Base-by-base conservation (phyloP, 1,140 invertebrate species). In the Tetranychus cinnabarinus region DNA sequence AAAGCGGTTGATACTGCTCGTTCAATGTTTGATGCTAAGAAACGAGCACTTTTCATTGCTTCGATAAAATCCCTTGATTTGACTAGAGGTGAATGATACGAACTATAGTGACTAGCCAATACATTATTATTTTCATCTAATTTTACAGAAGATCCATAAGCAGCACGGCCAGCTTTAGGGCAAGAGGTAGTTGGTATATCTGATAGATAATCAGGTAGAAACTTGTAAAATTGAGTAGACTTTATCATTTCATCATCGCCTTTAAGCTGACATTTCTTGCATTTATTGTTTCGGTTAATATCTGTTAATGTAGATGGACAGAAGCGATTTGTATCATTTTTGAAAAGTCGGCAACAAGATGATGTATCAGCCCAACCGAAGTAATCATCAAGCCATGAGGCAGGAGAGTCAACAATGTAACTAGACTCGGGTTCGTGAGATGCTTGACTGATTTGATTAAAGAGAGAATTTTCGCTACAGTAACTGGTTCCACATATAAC, bases 361-460 rank as follows among this genome's bases (percentile, higher is more conserved):
- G 39, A 42, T 42, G 39, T 42, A 67, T 50, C 23, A 59, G 77
- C 72, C 89, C 90, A 96, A 69, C 85, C 83, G 61, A 85, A 79
- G 67, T 87, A 95, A 72, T 92, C 88, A 68, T 95, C 91, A 33
- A 96, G 69, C 91, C 91, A 96, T 3, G 86, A 89, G 45, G 80
- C 80, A 0, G 87, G 79, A 56, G 80, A 77, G 55, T 80, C 77
- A 4, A 82, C 79, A 62, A 95, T 84, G 65, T 81, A 91, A 0
- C 88, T 84, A 61, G 81, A 74, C 34, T 82, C 73, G 6, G 81
- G 72, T 65, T 79, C 74, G 60, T 77, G 74, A 0, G 85, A 76
- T 0, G 85, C 76, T 45, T 79, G 70, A 68, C 83, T 89, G 34
- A 97, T 76, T 72, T 96, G 89, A 23, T 83, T 82, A 0, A 82